A percentile compares a stretch with the other conserved stretches of the same genome.
These are phyloP conservation scores for Drosophila arizonae DNA, from an alignment of 1,140 invertebrate species.

Conservation along the genomic window DNA sequence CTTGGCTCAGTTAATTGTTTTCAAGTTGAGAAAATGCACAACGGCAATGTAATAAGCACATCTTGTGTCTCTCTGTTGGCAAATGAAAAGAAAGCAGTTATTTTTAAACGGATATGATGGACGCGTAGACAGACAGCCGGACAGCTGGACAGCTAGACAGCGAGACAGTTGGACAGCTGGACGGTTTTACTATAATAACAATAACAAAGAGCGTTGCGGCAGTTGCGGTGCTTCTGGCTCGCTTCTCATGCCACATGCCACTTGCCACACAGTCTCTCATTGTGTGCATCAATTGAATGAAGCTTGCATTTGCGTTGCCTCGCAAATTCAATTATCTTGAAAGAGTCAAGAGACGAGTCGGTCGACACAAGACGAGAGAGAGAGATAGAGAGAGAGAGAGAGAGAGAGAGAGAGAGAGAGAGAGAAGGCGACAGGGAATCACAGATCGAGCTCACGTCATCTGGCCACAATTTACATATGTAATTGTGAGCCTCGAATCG, in stretches of 20 bases:
- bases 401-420: no score
- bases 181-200: slow-evolving; percentile 20
- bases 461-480: slow-evolving; percentile 59
- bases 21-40: slow-evolving; percentile 28
- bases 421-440: no score
- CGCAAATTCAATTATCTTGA: slow-evolving; percentile 56
- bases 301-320: slow-evolving; percentile 67
- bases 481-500: slow-evolving; percentile 48
- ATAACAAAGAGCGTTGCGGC: slow-evolving; percentile 23
- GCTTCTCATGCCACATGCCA: slow-evolving; percentile 29
- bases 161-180: neutral
- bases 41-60: slow-evolving; percentile 3
- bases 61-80: slow-evolving; percentile 15
- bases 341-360: slow-evolving; percentile 8
- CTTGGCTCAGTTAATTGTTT: slow-evolving; percentile 12
- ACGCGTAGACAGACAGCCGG: neutral
- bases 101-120: slow-evolving; percentile 54
- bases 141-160: neutral
- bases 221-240: slow-evolving; percentile 39
- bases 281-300: slow-evolving; percentile 56
- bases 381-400: no score
- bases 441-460: slow-evolving; percentile 30
- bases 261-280: slow-evolving; percentile 24
- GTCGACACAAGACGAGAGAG: neutral
- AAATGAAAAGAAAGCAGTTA: slow-evolving; percentile 60